Evolutionary conservation across 2,113 vertebrate species (phyloP).

Genomic region (Scartelaos histophorus): DNA sequence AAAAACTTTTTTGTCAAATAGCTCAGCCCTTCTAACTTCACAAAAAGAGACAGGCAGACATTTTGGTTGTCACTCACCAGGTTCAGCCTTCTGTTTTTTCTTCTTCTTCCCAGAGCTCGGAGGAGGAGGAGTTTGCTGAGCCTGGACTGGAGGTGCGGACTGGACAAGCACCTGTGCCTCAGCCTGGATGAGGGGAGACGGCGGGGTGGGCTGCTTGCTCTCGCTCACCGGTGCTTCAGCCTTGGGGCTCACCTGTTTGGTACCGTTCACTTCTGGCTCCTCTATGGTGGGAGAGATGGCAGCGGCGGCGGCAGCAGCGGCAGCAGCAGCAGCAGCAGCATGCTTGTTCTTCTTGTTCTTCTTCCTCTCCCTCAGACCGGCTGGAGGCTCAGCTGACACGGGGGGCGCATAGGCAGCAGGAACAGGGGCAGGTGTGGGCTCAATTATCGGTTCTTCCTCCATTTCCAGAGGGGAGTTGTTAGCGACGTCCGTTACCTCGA

Average conservation of each 20-base stretch:
- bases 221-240: conserved; percentile 79
- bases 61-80: conserved; percentile 58
- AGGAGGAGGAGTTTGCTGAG: conserved; percentile 69
- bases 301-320: neutral
- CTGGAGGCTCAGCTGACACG: conserved; percentile 67
- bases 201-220: conserved; percentile 84
- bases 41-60: neutral
- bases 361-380: conserved; percentile 85
- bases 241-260: conserved; percentile 82
- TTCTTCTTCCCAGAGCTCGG: conserved; percentile 81
- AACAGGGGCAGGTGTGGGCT: conserved; percentile 44
- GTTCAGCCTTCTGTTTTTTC: conserved; percentile 89
- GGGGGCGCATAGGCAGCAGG: conserved; percentile 46
- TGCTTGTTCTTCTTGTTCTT: conserved; percentile 97
- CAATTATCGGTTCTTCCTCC: conserved; percentile 69
- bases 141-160: conserved; percentile 45
- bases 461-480: conserved; percentile 67
- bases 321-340: conserved; percentile 58
- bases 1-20: too few relatives aligned
- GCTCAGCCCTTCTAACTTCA: too few relatives aligned
- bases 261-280: conserved; percentile 80
- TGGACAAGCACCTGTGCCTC: conserved; percentile 47
- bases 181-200: conserved; percentile 54
- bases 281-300: conserved; percentile 40
- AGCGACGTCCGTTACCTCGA: conserved; percentile 82